Evolutionary conservation across 1,140 invertebrate genomes (phyloP), one percentile per base, ranked within the genome.

Genomic region (Artemia franciscana): DNA sequence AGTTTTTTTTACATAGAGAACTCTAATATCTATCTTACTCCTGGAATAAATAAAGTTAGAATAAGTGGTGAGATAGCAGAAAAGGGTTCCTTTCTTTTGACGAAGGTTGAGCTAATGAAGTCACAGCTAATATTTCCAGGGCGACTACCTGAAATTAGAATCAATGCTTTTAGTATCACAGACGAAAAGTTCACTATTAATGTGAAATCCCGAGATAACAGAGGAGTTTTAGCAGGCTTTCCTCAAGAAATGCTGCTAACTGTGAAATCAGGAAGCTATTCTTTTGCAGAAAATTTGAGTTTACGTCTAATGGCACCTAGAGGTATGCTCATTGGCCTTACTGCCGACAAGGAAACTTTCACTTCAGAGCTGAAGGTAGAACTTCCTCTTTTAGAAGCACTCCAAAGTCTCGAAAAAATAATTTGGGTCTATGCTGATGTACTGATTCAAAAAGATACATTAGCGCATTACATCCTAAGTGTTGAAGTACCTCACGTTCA

Each of bases 321-420:
- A 1, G 76, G 77, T 62, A 75, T 89, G 18, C 77, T 85, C 28
- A 84, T 85, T 3, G 80, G 82, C 64, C 71, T 89, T 56, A 82
- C 83, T 21, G 79, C 83, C 2, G 82, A 81, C 66, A 80, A 77
- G 67, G 79, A 80, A 70, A 70, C 78, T 51, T 77, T 78, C 67
- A 78, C 76, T 30, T 78, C 84, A 70, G 83, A 88, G 66, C 83
- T 86, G 69, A 80, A 82, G 71, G 79, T 51, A 15, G 39, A 51
- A 51, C 21, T 51, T 51, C 39, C 39, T 18, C 12, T 18, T 12
- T 18, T 51, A 15, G 39, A 51, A 15, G 39, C 39, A 51, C 39
- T 12, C 3, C 39, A 51, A 18, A 51, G 39, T 18, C 21, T 18
- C 21, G 39, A 51, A 18, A 51, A 12, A 51, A 51, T 18, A 51